Evolutionary conservation across 2,888 invertebrate species (phyloP).

Genomic region (Rhagium mordax): DNA sequence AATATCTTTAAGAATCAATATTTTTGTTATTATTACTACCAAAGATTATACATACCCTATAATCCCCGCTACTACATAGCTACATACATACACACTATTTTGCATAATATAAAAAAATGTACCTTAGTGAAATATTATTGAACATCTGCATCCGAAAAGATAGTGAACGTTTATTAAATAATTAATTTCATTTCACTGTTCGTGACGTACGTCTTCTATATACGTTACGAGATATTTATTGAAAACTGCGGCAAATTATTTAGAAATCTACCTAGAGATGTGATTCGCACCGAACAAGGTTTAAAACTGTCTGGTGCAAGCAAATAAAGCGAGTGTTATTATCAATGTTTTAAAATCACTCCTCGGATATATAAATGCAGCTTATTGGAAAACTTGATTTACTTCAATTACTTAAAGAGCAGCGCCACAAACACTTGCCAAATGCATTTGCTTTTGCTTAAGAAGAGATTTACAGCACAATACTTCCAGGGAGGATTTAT

Average conservation of each 20-base stretch:
- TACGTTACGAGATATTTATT: not conserved
- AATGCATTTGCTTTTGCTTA: not conserved
- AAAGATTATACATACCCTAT: too few species aligned
- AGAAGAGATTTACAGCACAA: not conserved
- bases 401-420: constrained; percentile 1
- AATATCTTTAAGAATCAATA: too few species aligned
- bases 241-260: not conserved
- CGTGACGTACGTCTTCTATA: constrained; percentile 1
- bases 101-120: too few species aligned
- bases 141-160: not conserved
- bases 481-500: not conserved
- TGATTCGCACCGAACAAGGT: constrained; percentile 24
- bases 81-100: too few species aligned
- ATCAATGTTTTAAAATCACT: constrained; percentile 32
- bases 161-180: not conserved
- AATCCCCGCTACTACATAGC: too few species aligned
- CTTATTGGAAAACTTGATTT: constrained; percentile 28
- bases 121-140: not conserved
- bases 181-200: not conserved
- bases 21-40: too few species aligned
- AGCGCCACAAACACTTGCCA: constrained; percentile 13
- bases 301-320: constrained; percentile 23
- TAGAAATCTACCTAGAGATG: constrained; percentile 6
- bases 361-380: constrained; percentile 7
- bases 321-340: constrained; percentile 17